phyloP scores from a whole-genome alignment of 2,113 vertebrate species.

The Hystrix cristata region DNA sequence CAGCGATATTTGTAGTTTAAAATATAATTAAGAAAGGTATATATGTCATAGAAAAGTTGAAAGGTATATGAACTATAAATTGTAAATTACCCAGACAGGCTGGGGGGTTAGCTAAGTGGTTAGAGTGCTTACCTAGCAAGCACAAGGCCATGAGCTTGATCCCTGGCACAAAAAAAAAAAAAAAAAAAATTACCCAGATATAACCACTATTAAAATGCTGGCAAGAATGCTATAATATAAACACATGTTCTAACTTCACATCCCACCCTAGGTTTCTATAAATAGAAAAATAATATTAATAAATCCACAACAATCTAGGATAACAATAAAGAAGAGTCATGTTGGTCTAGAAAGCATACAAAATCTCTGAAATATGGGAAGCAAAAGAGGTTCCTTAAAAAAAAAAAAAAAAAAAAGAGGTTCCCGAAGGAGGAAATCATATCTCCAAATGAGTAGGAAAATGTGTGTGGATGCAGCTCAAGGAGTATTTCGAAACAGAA shows the following conservation, averaged over 20 bases:
- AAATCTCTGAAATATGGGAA: neutral
- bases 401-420: neutral
- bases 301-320: neutral
- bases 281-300: slow-evolving; percentile 40
- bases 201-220: neutral
- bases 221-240: neutral
- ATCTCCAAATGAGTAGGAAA: neutral
- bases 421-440: slow-evolving; percentile 9
- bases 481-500: neutral
- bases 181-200: neutral
- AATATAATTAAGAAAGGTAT: neutral
- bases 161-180: no score
- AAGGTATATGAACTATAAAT: slow-evolving; percentile 36
- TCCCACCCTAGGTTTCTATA: slow-evolving; percentile 23
- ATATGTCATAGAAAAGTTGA: neutral
- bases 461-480: neutral
- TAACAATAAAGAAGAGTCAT: neutral
- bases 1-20: slow-evolving; percentile 9
- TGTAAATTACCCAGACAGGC: neutral
- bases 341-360: slow-evolving; percentile 6
- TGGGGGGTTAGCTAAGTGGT: no score
- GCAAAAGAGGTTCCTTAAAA: neutral
- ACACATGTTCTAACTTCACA: neutral
- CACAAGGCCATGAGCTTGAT: no score
- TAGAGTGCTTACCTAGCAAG: no score